Evolutionary conservation across 2,888 invertebrate genomes (phyloP).

Genomic region (Mythimna lalbum): DNA sequence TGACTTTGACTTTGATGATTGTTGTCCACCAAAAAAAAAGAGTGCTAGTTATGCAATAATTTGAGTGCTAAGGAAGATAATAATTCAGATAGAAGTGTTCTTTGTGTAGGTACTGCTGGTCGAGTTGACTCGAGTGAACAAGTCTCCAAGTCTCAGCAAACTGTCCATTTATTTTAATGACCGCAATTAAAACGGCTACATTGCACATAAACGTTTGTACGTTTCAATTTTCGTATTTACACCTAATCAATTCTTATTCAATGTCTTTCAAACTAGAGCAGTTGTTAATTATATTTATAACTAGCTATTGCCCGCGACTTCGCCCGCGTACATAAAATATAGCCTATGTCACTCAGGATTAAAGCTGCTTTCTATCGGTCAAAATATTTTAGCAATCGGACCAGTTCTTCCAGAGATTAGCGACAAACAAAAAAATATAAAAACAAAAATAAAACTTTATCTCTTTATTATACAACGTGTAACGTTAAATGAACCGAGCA

Average conservation of each 20-base stretch:
- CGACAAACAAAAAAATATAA: too few relatives aligned
- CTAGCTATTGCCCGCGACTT: too few relatives aligned
- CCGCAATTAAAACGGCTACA: constrained; percentile 19
- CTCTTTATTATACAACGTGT: too few relatives aligned
- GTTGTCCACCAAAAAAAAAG: too few relatives aligned
- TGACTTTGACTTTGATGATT: too few relatives aligned
- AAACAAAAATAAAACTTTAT: too few relatives aligned
- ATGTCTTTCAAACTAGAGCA: not conserved
- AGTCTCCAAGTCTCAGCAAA: not conserved
- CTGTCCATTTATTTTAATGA: constrained; percentile 39
- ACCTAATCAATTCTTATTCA: constrained; percentile 12
- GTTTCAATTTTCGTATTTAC: constrained; percentile 46
- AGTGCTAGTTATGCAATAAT: not conserved
- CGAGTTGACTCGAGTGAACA: not conserved
- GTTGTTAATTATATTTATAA: constrained; percentile 4
- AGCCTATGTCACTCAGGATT: too few relatives aligned
- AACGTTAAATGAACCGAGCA: too few relatives aligned
- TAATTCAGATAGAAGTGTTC: not conserved
- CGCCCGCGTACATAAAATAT: too few relatives aligned
- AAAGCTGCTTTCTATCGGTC: too few relatives aligned
- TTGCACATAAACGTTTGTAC: constrained; percentile 17
- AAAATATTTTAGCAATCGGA: too few relatives aligned
- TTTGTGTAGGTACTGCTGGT: not conserved
- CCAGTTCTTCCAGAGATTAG: too few relatives aligned
- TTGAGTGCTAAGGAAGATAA: not conserved